Conservation (phyloP, 1,140 invertebrate genomes). For the Procambarus virginalis region DNA sequence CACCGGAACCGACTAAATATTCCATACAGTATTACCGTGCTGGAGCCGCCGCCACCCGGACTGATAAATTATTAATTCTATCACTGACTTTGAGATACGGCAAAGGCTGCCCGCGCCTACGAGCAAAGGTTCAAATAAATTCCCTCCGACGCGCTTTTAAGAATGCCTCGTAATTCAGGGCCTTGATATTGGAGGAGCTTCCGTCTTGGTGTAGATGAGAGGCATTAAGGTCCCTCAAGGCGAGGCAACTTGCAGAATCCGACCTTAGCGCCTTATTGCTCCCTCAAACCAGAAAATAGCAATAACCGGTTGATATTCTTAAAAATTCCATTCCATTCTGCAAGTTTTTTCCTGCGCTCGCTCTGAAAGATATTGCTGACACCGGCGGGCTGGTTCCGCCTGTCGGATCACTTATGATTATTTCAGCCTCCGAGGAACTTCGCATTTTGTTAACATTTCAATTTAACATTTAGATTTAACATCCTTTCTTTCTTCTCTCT, state of each 20-base stretch:
- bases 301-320: conserved; percentile 65
- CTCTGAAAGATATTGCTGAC: conserved; percentile 47
- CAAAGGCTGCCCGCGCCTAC: conserved; percentile 57
- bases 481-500: conserved; percentile 36
- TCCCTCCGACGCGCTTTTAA: conserved; percentile 48
- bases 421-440: conserved; percentile 44
- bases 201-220: conserved; percentile 4
- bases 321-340: conserved; percentile 65
- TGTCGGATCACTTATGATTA: conserved; percentile 65
- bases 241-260: not conserved
- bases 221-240: conserved; percentile 5
- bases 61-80: conserved; percentile 67
- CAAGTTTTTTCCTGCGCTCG: conserved; percentile 23
- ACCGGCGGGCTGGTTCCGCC: conserved; percentile 13
- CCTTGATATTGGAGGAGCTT: not conserved
- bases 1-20: conserved; percentile 50
- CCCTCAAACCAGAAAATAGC: conserved; percentile 51
- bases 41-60: conserved; percentile 5
- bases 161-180: conserved; percentile 21
- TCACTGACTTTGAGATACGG: conserved; percentile 67
- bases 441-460: conserved; percentile 64
- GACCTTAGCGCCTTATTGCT: conserved; percentile 47
- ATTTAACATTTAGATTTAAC: conserved; percentile 61
- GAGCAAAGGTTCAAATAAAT: conserved; percentile 63
- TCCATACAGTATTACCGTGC: conserved; percentile 55